A percentile compares a stretch with the other conserved stretches of the same genome.
phyloP scores from a whole-genome alignment of 2,113 vertebrate species.

The Cottus gobio region DNA sequence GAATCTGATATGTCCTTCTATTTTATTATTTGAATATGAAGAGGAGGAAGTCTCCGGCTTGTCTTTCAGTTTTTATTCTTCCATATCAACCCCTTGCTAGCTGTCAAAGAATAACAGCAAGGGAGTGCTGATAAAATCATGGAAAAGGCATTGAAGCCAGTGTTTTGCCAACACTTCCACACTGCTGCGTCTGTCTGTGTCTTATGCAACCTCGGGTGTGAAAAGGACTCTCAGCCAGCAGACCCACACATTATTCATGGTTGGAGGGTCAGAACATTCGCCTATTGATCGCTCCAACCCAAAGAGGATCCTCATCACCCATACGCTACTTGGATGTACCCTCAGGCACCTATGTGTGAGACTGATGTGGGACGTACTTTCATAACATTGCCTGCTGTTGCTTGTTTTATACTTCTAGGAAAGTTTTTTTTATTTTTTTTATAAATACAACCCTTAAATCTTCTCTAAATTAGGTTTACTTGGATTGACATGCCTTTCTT shows the following conservation, averaged over 20 bases:
- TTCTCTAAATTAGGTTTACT: background rate
- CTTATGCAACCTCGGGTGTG: constrained; percentile 54
- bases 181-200: constrained; percentile 43
- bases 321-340: background rate
- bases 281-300: background rate
- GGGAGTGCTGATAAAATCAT: constrained; percentile 18
- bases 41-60: constrained; percentile 60
- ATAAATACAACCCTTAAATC: background rate
- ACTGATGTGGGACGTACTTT: background rate
- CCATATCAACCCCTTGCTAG: constrained; percentile 23
- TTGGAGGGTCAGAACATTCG: constrained; percentile 27
- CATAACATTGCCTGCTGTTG: background rate
- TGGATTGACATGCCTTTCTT: background rate
- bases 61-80: constrained; percentile 29
- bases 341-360: background rate
- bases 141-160: background rate
- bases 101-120: constrained; percentile 39
- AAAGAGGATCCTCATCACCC: background rate
- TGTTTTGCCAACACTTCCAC: constrained; percentile 48
- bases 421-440: background rate
- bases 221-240: constrained; percentile 15
- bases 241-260: constrained; percentile 30
- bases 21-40: constrained; percentile 58
- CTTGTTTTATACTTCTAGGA: background rate
- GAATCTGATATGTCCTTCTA: constrained; percentile 53